Conservation (phyloP, 1,140 invertebrate species). For the Drosophila truncata region DNA sequence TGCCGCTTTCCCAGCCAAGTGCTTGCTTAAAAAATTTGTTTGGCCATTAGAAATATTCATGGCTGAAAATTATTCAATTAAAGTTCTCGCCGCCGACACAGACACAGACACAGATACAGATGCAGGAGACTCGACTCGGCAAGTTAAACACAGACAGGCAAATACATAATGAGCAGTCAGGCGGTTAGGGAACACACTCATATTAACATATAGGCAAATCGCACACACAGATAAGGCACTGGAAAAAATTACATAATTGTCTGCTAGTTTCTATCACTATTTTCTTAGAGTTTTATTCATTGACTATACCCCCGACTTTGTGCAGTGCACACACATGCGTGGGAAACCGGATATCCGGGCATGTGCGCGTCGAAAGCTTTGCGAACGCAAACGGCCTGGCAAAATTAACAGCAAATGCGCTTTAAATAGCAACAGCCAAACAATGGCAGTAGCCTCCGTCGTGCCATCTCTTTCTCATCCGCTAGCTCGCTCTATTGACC, state of each 20-base stretch:
- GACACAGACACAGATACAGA: slow-evolving; percentile 24
- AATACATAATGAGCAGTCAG: slow-evolving; percentile 76
- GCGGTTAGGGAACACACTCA: slow-evolving; percentile 32
- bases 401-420: slow-evolving; percentile 81
- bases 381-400: slow-evolving; percentile 68
- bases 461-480: slow-evolving; percentile 20
- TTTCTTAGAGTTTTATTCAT: not conserved
- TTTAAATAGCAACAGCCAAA: slow-evolving; percentile 80
- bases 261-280: not conserved
- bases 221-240: slow-evolving; percentile 2
- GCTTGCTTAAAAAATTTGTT: slow-evolving; percentile 78
- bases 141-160: slow-evolving; percentile 68
- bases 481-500: slow-evolving; percentile 71
- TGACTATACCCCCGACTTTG: not conserved
- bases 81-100: slow-evolving; percentile 58
- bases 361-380: slow-evolving; percentile 73
- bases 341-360: slow-evolving; percentile 71
- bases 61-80: slow-evolving; percentile 81
- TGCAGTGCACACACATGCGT: slow-evolving; percentile 28
- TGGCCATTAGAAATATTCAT: slow-evolving; percentile 83
- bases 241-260: not conserved
- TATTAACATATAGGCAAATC: slow-evolving; percentile 24
- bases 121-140: slow-evolving; percentile 28
- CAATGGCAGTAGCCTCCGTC: slow-evolving; percentile 43
- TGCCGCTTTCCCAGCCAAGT: slow-evolving; percentile 42